Percentiles rank a stretch among this genome's conserved stretches.
phyloP scores from a whole-genome alignment of 2,888 invertebrate species.

The Cantharis rustica region DNA sequence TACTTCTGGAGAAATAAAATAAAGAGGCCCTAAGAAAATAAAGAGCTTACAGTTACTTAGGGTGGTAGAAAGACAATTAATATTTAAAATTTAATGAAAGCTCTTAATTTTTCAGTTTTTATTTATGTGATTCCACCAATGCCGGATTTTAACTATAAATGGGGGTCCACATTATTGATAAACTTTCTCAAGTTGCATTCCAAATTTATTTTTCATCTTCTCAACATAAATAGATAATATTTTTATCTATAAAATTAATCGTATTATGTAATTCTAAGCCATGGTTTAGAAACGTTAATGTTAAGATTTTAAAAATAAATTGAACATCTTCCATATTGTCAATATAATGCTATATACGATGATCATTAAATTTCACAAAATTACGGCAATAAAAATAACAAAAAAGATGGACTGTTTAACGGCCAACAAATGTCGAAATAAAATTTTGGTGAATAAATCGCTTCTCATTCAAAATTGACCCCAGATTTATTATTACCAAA shows the following conservation, averaged over 20 bases:
- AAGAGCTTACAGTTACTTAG: neutral
- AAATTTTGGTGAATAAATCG: neutral
- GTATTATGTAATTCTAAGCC: too few relatives aligned
- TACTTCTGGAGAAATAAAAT: neutral
- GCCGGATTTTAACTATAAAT: neutral
- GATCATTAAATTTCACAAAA: neutral
- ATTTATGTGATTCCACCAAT: neutral
- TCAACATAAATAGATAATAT: too few relatives aligned
- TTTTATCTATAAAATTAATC: too few relatives aligned
- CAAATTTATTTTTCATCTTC: too few relatives aligned
- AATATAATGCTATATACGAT: too few relatives aligned
- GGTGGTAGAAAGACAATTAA: neutral
- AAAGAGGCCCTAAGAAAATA: too few relatives aligned
- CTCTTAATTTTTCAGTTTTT: neutral
- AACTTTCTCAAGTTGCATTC: too few relatives aligned
- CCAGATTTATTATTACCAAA: neutral
- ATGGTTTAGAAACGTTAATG: too few relatives aligned
- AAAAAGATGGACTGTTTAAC: neutral
- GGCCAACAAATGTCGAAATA: neutral
- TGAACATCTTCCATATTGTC: too few relatives aligned
- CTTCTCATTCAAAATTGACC: neutral
- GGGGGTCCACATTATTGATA: neutral
- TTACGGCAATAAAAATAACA: neutral
- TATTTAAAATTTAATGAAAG: neutral
- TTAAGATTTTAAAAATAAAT: too few relatives aligned